Evolutionary conservation across 2,113 vertebrate genomes (phyloP), one percentile per base, ranked within the genome.

Genomic region (Aplodontia rufa): DNA sequence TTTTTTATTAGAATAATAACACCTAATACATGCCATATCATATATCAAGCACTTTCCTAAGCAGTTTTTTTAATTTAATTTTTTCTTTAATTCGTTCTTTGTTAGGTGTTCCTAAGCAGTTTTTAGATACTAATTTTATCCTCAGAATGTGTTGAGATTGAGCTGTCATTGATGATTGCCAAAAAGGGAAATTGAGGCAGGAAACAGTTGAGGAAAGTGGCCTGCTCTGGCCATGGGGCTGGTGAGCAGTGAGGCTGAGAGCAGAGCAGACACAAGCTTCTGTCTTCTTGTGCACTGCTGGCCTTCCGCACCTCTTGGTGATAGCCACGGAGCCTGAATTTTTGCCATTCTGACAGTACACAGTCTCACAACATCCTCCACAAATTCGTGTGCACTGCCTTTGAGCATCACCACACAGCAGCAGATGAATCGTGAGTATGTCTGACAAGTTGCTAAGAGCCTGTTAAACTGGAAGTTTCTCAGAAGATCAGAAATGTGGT

Each of bases 401-500:
- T 14, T 17, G 24, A 45, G n/a, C 71, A 47, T 37, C 30, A 3
- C 24, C 32, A 6, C 58, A 17, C 5, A 76, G 5, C 7, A 53
- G 37, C 3, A 30, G 24, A 32, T 30, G 26, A 82, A 1, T 26
- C 26, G 16, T 2, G 8, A 37, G n/a, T 26, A 35, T 24, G 47
- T 87, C 45, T 86, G 71, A 37, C 17, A 11, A 40, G 62, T 8
- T 81, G 11, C 83, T 86, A 35, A 30, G 79, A n/a, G 83, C 51
- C 40, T 40, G 7, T 32, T 78, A 45, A 49, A 60, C 72, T 86
- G 87, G 66, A 92, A 88, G 40, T 45, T 96, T 86, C 89, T 96
- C 89, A 69, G 86, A 94, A 96, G 96, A 88, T 75, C 74, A 91
- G 83, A 94, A 87, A 76, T 79, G 83, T 86, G 78, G 91, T 87